Base-by-base conservation (phyloP, 2,888 invertebrate genomes). In the Octodonta nipae region DNA sequence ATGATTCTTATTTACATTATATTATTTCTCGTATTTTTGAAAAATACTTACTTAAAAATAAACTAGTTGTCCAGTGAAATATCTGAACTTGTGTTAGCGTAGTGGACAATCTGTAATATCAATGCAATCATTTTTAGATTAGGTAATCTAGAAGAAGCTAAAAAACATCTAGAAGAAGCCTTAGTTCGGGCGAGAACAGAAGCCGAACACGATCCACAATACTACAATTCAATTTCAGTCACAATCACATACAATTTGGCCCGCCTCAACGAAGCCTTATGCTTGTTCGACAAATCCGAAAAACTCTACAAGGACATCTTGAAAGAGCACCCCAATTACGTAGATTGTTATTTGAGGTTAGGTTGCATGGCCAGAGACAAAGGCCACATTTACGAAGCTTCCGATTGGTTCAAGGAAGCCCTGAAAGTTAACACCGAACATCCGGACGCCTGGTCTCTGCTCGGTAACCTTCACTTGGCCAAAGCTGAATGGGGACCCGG, bases 331-430 rank as follows among this genome's bases (percentile, higher is more conserved):
- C 95, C 95, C 1, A 95, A 93, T 59, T 99, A 98, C 55, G 83
- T 93, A 13, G 95, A 95, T 57, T 96, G 98, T 53, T 84, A 83
- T 61, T 64, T 84, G 38, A 69, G 78, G 30, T 67, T 98, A 29
- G 98, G 98, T 0, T 96, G 96, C 54, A 95, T 99, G 88, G 92
- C 95, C 0, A 72, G 96, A 44, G 96, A 98, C 57, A 86, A 93
- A 50, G 96, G 96, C n/a, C 89, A 98, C 56, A 95, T 96, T 60
- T 95, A 96, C 58, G 95, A 96, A 54, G 96, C 98, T 0, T 96
- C 95, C 0, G 92, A 96, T 74, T 95, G 92, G 85, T 96, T 95
- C 62, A 98, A 98, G 50, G 95, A 98, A 63, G 96, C 95, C 0
- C 63, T 98, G 13, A 81, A 88, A 50, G 86, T 95, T 33, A 93